These are phyloP conservation scores for Pachyrhynchus sulphureomaculatus DNA, from an alignment of 1,140 invertebrate genomes.

Conservation along the genomic window DNA sequence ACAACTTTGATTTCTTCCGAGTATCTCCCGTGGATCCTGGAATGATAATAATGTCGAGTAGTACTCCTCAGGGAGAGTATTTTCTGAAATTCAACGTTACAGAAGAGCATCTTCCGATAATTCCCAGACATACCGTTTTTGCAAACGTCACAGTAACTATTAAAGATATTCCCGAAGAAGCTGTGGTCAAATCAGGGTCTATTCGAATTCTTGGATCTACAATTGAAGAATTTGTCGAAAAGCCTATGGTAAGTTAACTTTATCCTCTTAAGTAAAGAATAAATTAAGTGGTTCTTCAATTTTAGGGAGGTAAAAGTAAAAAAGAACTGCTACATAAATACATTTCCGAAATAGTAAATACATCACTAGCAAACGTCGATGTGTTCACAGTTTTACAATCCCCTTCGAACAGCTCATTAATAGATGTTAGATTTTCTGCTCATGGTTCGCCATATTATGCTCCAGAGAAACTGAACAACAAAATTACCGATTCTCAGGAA, in stretches of 20 bases:
- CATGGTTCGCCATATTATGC: slow-evolving; percentile 90
- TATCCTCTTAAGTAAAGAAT: not conserved
- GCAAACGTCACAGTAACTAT: slow-evolving; percentile 83
- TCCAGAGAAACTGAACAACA: slow-evolving; percentile 80
- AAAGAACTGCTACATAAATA: slow-evolving; percentile 70
- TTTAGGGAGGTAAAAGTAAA: slow-evolving; percentile 64
- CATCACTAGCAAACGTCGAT: slow-evolving; percentile 80
- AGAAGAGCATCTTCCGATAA: slow-evolving; percentile 58
- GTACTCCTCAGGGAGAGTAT: slow-evolving; percentile 69
- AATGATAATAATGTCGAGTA: slow-evolving; percentile 79
- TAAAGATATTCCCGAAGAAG: slow-evolving; percentile 83
- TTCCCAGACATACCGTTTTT: slow-evolving; percentile 63
- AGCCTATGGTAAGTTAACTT: slow-evolving; percentile 33
- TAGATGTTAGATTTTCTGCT: slow-evolving; percentile 87
- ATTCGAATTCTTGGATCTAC: slow-evolving; percentile 79
- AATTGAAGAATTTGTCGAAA: slow-evolving; percentile 80
- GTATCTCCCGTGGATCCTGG: slow-evolving; percentile 68
- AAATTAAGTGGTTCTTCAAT: slow-evolving; percentile 15
- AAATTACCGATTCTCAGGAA: slow-evolving; percentile 56
- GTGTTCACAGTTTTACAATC: slow-evolving; percentile 85
- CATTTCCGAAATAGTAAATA: slow-evolving; percentile 74
- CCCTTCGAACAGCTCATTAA: slow-evolving; percentile 56
- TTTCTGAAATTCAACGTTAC: slow-evolving; percentile 69
- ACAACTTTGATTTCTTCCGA: slow-evolving; percentile 60
- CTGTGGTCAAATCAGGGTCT: slow-evolving; percentile 86